Evolutionary conservation across 2,888 invertebrate species (phyloP).

Genomic region (Lacanobia oleracea): DNA sequence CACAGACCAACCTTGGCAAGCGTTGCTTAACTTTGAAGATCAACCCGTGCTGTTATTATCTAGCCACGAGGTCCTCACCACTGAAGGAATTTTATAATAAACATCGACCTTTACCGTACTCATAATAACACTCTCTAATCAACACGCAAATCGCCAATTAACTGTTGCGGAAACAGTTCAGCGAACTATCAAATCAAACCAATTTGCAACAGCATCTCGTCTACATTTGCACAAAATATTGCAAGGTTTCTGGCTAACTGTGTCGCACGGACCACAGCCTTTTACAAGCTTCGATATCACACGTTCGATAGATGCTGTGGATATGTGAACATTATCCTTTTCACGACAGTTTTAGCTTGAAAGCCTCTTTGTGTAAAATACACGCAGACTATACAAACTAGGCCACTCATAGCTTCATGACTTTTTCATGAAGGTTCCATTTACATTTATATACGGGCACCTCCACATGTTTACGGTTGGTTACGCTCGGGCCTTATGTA

Average conservation of each 20-base stretch:
- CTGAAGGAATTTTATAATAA: too few species aligned
- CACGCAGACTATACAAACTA: conserved; percentile 50
- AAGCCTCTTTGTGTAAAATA: conserved; percentile 55
- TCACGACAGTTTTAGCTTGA: conserved; percentile 43
- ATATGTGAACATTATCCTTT: conserved; percentile 20
- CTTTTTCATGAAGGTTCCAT: conserved; percentile 65
- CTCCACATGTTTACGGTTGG: conserved; percentile 54
- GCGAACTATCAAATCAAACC: conserved; percentile 23
- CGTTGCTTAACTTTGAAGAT: too few species aligned
- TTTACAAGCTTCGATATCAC: conserved; percentile 23
- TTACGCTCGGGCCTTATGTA: conserved; percentile 46
- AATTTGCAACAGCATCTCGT: conserved; percentile 33
- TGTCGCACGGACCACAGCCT: background rate
- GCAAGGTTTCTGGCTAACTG: conserved; percentile 20
- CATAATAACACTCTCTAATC: conserved; percentile 18
- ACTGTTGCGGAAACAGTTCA: conserved; percentile 13
- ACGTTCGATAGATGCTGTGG: conserved; percentile 26
- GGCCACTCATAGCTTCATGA: conserved; percentile 61
- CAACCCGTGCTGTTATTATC: too few species aligned
- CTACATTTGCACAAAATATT: conserved; percentile 15
- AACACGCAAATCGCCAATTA: conserved; percentile 35
- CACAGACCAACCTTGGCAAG: too few species aligned
- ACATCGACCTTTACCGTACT: background rate
- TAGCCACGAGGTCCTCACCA: too few species aligned
- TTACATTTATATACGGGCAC: conserved; percentile 63